Evolutionary conservation across 2,797 vertebrate species (phyloP).

Genomic region (Sebastes vulpes): DNA sequence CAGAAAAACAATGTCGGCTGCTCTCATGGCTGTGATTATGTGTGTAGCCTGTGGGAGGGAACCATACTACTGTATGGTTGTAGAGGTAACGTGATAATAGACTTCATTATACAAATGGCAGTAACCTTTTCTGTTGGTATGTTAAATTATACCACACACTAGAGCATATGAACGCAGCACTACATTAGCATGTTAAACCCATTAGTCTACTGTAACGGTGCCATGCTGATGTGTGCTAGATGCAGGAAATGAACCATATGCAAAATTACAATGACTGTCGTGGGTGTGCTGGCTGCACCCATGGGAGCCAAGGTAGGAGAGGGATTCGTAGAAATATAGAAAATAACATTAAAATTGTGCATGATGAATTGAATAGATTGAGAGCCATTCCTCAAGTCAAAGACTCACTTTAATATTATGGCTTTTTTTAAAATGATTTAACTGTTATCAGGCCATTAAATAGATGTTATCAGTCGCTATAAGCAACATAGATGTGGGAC

Average conservation of each 20-base stretch:
- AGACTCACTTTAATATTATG: neutral
- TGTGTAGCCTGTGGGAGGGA: constrained; percentile 30
- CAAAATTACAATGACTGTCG: constrained; percentile 22
- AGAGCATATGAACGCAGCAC: constrained; percentile 29
- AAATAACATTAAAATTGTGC: neutral
- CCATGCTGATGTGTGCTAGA: constrained; percentile 12
- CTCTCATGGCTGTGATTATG: constrained; percentile 3
- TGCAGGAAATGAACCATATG: constrained; percentile 45
- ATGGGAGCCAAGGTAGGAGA: neutral
- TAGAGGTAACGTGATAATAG: constrained; percentile 48
- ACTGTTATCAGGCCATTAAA: no score
- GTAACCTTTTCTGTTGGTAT: constrained; percentile 55
- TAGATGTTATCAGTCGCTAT: no score
- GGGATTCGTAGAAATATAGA: constrained; percentile 16
- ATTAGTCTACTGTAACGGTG: constrained; percentile 55
- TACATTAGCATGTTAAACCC: constrained; percentile 70
- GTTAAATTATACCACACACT: constrained; percentile 52
- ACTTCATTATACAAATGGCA: constrained; percentile 56
- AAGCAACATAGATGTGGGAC: no score
- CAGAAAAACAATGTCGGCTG: constrained; percentile 9
- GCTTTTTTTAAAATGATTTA: no score
- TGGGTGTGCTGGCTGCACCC: constrained; percentile 32
- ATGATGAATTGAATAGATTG: constrained; percentile 2
- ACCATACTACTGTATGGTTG: neutral
- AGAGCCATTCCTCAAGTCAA: constrained; percentile 13